These are phyloP conservation scores for Balaenoptera acutorostrata DNA, from an alignment of 2,113 vertebrate species.

Conservation along the genomic window DNA sequence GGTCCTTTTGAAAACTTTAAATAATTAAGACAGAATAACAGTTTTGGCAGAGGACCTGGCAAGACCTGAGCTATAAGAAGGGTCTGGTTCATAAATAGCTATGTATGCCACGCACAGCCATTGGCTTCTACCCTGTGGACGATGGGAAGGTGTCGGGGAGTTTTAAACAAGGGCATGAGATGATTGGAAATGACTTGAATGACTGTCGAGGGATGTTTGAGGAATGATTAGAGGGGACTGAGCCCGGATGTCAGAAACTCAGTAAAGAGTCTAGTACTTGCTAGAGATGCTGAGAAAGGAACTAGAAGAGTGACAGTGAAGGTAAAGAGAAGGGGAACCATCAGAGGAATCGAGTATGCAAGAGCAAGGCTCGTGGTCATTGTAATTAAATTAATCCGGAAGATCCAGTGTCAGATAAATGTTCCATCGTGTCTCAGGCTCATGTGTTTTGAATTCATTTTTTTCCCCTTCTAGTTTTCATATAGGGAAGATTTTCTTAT, in stretches of 20 bases:
- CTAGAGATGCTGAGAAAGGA: background rate
- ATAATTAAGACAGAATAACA: background rate
- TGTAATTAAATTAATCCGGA: background rate
- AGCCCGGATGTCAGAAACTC: background rate
- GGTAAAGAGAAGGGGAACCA: background rate
- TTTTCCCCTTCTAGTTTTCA: background rate
- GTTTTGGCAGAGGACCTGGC: background rate
- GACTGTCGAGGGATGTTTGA: background rate
- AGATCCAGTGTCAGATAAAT: background rate
- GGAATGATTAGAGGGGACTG: background rate
- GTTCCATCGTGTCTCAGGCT: background rate
- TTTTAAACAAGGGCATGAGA: background rate
- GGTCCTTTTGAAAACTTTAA: background rate
- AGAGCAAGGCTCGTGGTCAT: background rate
- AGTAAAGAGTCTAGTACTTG: background rate
- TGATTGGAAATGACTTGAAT: background rate
- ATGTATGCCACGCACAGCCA: background rate
- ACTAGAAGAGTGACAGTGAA: background rate
- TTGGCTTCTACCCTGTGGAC: background rate
- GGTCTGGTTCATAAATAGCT: background rate
- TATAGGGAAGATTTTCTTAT: background rate
- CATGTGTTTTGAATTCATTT: background rate
- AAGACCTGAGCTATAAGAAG: background rate
- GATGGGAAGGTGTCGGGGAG: background rate
- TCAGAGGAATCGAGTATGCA: background rate